These are phyloP conservation scores for Laticauda colubrina DNA, from an alignment of 2,113 vertebrate species.

Conservation along the genomic window DNA sequence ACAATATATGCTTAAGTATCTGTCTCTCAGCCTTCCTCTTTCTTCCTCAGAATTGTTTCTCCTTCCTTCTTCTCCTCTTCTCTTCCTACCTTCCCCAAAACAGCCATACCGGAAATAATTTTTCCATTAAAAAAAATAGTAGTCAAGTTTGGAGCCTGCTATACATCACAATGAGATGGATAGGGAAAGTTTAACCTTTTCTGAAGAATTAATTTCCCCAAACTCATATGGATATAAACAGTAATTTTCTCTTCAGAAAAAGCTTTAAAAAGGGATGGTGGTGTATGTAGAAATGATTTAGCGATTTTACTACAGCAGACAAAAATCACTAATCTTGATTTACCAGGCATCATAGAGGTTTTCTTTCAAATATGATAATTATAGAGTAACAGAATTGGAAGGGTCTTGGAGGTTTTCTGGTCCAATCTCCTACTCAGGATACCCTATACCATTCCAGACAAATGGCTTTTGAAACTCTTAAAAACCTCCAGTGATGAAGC, in stretches of 20 bases:
- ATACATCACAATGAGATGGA: too few species aligned
- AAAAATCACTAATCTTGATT: neutral
- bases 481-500: neutral
- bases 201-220: neutral
- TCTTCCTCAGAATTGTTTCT: neutral
- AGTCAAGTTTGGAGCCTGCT: neutral
- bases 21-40: neutral
- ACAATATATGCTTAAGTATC: neutral
- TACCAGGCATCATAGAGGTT: neutral
- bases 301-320: neutral
- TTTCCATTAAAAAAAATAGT: neutral
- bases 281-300: neutral
- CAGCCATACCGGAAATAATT: neutral
- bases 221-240: neutral
- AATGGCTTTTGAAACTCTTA: neutral
- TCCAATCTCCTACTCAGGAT: too few species aligned
- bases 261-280: neutral
- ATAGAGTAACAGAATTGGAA: too few species aligned
- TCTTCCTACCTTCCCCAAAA: neutral
- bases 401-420: too few species aligned
- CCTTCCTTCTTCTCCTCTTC: neutral
- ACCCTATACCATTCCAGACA: too few species aligned
- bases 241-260: neutral
- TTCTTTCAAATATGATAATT: neutral
- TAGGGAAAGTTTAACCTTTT: neutral